These are phyloP conservation scores for Scortum barcoo DNA, from an alignment of 2,113 vertebrate genomes.

Conservation along the genomic window DNA sequence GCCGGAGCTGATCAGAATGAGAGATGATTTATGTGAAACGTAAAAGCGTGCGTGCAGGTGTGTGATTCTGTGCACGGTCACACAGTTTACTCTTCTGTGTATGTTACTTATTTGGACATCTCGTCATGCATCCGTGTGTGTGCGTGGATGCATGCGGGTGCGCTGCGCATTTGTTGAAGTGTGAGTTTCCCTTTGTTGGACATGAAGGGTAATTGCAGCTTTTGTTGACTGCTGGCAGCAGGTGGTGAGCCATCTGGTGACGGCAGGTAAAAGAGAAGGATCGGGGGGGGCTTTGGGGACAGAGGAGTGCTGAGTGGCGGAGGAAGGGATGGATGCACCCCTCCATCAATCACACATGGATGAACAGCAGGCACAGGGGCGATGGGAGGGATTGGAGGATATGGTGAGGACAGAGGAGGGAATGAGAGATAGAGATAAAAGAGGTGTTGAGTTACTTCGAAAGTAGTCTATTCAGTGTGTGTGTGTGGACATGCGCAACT, in stretches of 20 bases:
- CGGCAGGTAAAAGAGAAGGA: slow-evolving; percentile 76
- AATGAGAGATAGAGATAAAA: slow-evolving; percentile 60
- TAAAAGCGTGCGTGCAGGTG: background rate
- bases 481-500: slow-evolving; percentile 14
- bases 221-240: slow-evolving; percentile 80
- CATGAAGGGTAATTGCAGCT: slow-evolving; percentile 80
- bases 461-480: slow-evolving; percentile 46
- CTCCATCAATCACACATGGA: slow-evolving; percentile 75
- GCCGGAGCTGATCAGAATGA: background rate
- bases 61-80: slow-evolving; percentile 9
- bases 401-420: slow-evolving; percentile 28
- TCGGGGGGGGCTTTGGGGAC: slow-evolving; percentile 68
- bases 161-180: slow-evolving; percentile 28
- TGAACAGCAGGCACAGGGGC: slow-evolving; percentile 72
- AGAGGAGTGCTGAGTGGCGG: slow-evolving; percentile 58
- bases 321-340: slow-evolving; percentile 59
- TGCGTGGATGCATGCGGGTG: background rate
- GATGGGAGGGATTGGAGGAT: slow-evolving; percentile 45
- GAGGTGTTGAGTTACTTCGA: slow-evolving; percentile 47
- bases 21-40: background rate
- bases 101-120: slow-evolving; percentile 12
- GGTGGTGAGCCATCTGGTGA: slow-evolving; percentile 83
- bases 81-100: slow-evolving; percentile 16
- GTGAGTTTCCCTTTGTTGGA: slow-evolving; percentile 71
- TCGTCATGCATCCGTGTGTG: slow-evolving; percentile 7